phyloP scores from a whole-genome alignment of 2,113 vertebrate genomes.

The Pampusana beccarii region DNA sequence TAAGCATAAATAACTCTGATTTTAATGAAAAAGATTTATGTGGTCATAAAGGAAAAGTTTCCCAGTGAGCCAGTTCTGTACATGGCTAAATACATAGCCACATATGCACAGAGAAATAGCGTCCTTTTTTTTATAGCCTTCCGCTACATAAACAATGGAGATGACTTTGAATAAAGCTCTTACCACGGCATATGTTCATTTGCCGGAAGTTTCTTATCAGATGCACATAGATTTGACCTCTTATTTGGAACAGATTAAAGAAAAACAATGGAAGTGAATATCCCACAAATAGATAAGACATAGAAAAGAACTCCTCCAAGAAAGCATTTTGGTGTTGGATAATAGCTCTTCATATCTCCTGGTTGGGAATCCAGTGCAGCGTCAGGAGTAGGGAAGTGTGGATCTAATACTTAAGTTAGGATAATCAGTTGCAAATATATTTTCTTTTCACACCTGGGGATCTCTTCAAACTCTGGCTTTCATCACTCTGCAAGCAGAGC shows the following conservation, averaged over 20 bases:
- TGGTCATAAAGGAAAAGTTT: slow-evolving; percentile 50
- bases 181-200: not conserved
- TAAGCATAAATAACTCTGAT: slow-evolving; percentile 58
- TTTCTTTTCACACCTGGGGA: not conserved
- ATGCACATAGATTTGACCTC: not conserved
- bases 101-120: not conserved
- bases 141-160: not conserved
- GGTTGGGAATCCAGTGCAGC: not conserved
- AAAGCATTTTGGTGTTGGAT: not conserved
- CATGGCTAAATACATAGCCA: not conserved
- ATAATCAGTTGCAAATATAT: not conserved
- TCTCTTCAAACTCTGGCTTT: not conserved
- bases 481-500: not conserved
- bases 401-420: not conserved
- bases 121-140: not conserved
- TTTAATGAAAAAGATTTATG: slow-evolving; percentile 68
- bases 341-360: not conserved
- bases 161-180: not conserved
- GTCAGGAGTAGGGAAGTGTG: not conserved
- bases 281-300: not conserved
- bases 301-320: not conserved
- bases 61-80: not conserved
- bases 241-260: not conserved
- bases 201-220: not conserved
- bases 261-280: not conserved